These are phyloP conservation scores for Pseudorectes ferrugineus DNA, from an alignment of 2,113 vertebrate species.

Conservation along the genomic window DNA sequence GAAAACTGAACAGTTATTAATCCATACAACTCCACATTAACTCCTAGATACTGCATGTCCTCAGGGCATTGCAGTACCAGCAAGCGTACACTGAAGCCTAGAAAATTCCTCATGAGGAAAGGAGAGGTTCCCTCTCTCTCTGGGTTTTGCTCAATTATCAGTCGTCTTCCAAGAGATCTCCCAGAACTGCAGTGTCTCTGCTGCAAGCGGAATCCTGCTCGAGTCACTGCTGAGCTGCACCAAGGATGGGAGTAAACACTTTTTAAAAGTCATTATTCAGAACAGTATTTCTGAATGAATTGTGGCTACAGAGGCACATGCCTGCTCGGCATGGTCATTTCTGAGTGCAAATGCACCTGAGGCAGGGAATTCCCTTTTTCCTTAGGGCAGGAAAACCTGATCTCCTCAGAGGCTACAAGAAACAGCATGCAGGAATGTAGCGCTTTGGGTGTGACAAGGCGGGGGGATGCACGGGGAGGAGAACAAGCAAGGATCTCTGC, in stretches of 20 bases:
- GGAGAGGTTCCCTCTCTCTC: neutral
- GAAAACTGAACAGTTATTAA: constrained; percentile 14
- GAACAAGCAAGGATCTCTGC: neutral
- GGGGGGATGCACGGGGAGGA: neutral
- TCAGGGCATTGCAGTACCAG: neutral
- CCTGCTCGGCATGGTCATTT: neutral
- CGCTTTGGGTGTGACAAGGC: neutral
- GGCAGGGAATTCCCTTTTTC: neutral
- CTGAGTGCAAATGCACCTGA: rapidly evolving
- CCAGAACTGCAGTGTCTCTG: neutral
- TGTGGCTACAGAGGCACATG: neutral
- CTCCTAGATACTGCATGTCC: neutral
- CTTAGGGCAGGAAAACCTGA: neutral
- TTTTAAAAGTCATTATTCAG: neutral
- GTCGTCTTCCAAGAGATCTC: neutral
- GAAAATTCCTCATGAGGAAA: constrained; percentile 5
- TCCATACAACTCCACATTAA: constrained; percentile 15
- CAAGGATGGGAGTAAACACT: neutral
- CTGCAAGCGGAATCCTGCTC: neutral
- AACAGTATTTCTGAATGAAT: neutral
- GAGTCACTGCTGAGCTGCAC: neutral
- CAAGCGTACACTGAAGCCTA: neutral
- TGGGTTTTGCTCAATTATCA: constrained; percentile 1
- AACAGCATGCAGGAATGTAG: neutral
- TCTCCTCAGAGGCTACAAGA: neutral